Evolutionary conservation across 2,888 invertebrate species (phyloP), one percentile per base, ranked within the genome.

Genomic region (Drosophila nigritarsus): DNA sequence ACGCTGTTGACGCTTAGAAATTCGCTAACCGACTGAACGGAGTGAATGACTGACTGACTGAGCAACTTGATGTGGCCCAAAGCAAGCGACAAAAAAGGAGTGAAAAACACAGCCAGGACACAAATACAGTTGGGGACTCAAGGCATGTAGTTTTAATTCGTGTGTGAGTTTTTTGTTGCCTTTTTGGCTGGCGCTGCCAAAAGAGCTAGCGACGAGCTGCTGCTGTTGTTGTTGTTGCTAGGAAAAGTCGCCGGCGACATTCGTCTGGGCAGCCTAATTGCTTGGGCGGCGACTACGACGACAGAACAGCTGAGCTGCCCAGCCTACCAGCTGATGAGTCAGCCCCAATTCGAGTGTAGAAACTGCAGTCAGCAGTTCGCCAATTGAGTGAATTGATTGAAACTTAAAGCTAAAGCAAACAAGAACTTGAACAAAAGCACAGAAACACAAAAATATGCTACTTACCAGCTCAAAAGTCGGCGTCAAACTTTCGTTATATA

Each of bases 1-100:
- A 60, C 65, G 75, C 73, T 80, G 81, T 86, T 83, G 87, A 83
- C 83, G 75, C 73, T 29, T 59, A 72, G 83, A 72, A 83, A 75
- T 72, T 65, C 84, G 73, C 67, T 75, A 75, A 68, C 65, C 73
- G 73, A 83, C 88, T 83, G 73, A 82, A 75, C 78, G 69, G 56
- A 78, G 64, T 40, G 56, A 73, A 59, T 61, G 60, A 66, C 71
- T 70, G 68, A 67, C 73, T 69, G 65, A 65, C 30, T 63, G 86
- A 65, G 32, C 59, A 53, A 8, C 30, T 62, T 64, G 58, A 68
- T 77, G 67, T 58, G 56, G 59, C 64, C 60, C 34, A 58, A 64
- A 49, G 65, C 64, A 24, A 59, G 73, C 65, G 68, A 68, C 78
- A 55, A 67, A n/a, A 53, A 65, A 38, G 54, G 64, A 71, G 56